Evolutionary conservation across 2,113 vertebrate genomes (phyloP).

Genomic region (Ramphastos sulfuratus): DNA sequence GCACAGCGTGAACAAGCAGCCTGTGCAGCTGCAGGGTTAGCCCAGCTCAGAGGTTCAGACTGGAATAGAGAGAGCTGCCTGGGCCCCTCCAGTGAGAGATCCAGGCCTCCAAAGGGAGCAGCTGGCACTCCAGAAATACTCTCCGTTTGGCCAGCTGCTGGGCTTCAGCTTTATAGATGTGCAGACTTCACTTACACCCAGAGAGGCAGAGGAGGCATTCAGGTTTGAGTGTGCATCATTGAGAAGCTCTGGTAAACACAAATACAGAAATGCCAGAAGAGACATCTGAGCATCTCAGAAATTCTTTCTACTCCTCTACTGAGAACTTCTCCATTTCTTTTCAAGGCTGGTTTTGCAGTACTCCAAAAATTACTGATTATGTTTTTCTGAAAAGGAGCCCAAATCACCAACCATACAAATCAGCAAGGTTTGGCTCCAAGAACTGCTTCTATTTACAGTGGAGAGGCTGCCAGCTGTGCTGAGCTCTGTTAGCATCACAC

Average conservation of each 20-base stretch:
- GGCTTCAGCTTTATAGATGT: neutral
- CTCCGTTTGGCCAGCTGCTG: neutral
- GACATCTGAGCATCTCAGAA: neutral
- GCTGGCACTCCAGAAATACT: neutral
- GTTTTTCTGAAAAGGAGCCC: neutral
- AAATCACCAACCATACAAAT: neutral
- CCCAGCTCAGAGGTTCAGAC: neutral
- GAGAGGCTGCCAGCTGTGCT: neutral
- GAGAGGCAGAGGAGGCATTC: neutral
- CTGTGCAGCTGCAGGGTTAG: neutral
- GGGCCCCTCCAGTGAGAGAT: neutral
- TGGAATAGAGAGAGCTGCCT: neutral
- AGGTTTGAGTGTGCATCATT: neutral
- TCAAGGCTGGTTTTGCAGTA: neutral
- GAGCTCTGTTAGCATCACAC: neutral
- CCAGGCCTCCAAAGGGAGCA: neutral
- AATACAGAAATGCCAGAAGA: neutral
- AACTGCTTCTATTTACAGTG: neutral
- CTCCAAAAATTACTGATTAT: neutral
- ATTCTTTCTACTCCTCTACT: neutral
- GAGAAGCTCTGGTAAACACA: neutral
- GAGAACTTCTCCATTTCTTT: neutral
- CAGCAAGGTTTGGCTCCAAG: neutral
- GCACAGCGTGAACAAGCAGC: neutral
- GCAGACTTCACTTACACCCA: neutral